Evolutionary conservation across 1,140 invertebrate species (phyloP), one percentile per base, ranked within the genome.

Genomic region (Chrysomallon squamiferum): DNA sequence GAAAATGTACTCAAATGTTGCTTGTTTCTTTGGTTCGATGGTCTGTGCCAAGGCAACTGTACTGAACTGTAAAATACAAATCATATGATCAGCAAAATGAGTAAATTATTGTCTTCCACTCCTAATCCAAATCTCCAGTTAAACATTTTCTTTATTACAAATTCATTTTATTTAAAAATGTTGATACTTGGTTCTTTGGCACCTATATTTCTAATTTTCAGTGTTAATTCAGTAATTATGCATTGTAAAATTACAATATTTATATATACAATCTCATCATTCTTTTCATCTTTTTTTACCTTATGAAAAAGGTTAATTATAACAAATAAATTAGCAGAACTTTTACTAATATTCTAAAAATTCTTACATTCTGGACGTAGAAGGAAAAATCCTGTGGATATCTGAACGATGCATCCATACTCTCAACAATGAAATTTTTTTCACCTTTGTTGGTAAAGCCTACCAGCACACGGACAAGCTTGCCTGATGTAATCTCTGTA

Each of bases 301-400:
- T n/a, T n/a, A n/a, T n/a, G n/a, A n/a, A n/a, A n/a, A n/a, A n/a
- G n/a, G n/a, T n/a, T n/a, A n/a, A n/a, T n/a, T n/a, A n/a, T n/a
- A n/a, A n/a, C n/a, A n/a, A n/a, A n/a, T n/a, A n/a, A n/a, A n/a
- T n/a, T n/a, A n/a, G n/a, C n/a, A n/a, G n/a, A n/a, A n/a, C n/a
- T n/a, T n/a, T n/a, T n/a, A n/a, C n/a, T n/a, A n/a, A n/a, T n/a
- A n/a, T n/a, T n/a, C n/a, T n/a, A n/a, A n/a, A 38, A 5, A 15
- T 22, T 79, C 84, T 78, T 74, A 89, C 88, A 87, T 99, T 99
- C 85, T 99, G 97, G 76, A 99, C 97, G 82, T 96, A 94, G 84
- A 96, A 99, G 72, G 92, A 95, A 87, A 95, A 99, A 85, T 99
- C 97, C 91, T 98, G 95, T 22, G 97, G 95, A 81, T 99, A 99